These are phyloP conservation scores for Colinus virginianus DNA, from an alignment of 2,113 vertebrate species.

Conservation along the genomic window DNA sequence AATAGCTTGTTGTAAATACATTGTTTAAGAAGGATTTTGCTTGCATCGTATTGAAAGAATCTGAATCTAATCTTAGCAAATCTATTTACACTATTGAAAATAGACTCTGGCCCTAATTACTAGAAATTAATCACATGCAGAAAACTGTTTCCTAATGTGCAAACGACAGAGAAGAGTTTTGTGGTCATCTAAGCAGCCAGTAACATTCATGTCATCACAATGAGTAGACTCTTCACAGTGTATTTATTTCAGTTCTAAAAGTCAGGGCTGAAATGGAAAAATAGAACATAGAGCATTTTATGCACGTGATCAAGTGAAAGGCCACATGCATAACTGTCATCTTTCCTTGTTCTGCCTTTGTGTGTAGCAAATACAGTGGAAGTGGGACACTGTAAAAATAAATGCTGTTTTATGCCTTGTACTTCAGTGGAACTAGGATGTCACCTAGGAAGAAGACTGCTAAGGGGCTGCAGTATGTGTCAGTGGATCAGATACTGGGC, in stretches of 20 bases:
- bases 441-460: neutral
- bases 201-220: neutral
- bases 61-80: neutral
- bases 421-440: neutral
- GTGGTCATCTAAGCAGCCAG: neutral
- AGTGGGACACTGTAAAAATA: neutral
- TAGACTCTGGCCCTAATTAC: neutral
- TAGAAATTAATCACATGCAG: neutral
- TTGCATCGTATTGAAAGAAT: neutral
- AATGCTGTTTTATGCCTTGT: neutral
- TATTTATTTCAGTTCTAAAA: neutral
- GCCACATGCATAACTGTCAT: accelerated
- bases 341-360: neutral
- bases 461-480: neutral
- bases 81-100: constrained; percentile 13
- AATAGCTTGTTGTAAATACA: neutral
- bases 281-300: neutral
- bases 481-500: neutral
- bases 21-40: neutral
- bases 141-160: neutral
- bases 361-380: neutral
- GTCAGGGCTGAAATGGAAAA: neutral
- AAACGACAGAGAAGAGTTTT: neutral
- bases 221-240: neutral
- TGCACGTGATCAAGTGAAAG: neutral